Base-by-base conservation (phyloP, 2,888 invertebrate species). In the Allacma fusca region DNA sequence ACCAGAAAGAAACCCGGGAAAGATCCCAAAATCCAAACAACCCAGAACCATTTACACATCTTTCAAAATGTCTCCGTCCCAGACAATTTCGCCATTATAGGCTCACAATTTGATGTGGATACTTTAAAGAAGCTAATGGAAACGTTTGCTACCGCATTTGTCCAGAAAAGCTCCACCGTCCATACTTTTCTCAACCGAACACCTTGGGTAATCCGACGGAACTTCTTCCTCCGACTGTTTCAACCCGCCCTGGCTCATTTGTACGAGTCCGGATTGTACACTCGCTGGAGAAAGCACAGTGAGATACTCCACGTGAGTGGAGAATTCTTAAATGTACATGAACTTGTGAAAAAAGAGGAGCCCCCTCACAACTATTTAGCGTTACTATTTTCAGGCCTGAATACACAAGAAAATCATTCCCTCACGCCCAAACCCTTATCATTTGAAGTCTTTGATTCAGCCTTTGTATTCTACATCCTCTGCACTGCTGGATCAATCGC, bases 371-470 rank as follows among this genome's bases (percentile, higher is more conserved):
- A 73, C 29, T 64, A 62, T 23, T 24, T 73, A 24, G 40, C 73
- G 1, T 23, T 73, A 40, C 21, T 73, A 19, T 62, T 64, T 21
- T 73, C 62, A 19, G 73, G 73, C 0, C 21, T 73, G 64, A 64
- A 62, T 24, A 64, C 40, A 5, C 23, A 40, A 4, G 64, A 73
- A 29, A 64, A 29, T 64, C 62, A 73, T n/a, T 50, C 72, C 1
- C 2, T 64, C 1, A 19, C 1, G 26, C 62, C 73, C 0, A 73
- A 40, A 21, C 64, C 73, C 16, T 24, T 73, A 19, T 59, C 59
- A 9, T 73, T 62, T 40, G 73, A 73, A 23, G 23, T 73, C 4
- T 73, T 73, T 64, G 73, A 73, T 26, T 73, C 73, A 2, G 73
- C 73, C 1, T 73, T 73, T 23, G 73, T 73, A 1, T 73, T 73